Percentiles rank a stretch among this genome's conserved stretches.
Evolutionary conservation across 2,113 vertebrate genomes (phyloP).

Genomic region (Arothron firmamentum): DNA sequence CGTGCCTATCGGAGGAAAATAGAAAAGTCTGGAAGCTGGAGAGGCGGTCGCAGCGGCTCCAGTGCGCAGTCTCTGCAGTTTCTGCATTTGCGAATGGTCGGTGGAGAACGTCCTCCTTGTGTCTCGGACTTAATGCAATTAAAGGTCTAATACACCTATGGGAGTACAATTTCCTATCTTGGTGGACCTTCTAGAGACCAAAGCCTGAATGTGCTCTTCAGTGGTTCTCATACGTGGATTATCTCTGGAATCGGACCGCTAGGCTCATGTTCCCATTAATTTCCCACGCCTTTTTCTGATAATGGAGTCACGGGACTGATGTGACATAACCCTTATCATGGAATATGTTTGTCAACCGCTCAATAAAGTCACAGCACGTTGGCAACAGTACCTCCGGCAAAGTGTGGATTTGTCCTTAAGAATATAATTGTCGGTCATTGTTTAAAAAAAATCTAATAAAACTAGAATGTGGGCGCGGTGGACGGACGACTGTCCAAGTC

Average conservation of each 20-base stretch:
- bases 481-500: no score
- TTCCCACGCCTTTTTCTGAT: constrained; percentile 42
- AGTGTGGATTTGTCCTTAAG: constrained; percentile 41
- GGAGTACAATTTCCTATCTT: constrained; percentile 61
- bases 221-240: constrained; percentile 56
- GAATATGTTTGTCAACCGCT: constrained; percentile 51
- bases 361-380: constrained; percentile 52
- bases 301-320: constrained; percentile 48
- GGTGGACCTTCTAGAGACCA: constrained; percentile 57
- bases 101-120: constrained; percentile 33
- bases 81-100: constrained; percentile 9
- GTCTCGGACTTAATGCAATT: constrained; percentile 40
- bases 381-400: constrained; percentile 36
- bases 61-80: constrained; percentile 17
- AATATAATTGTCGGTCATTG: no score
- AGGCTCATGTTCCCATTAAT: constrained; percentile 43
- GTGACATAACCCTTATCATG: constrained; percentile 31
- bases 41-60: constrained; percentile 8
- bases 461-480: no score
- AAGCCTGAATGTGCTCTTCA: constrained; percentile 50
- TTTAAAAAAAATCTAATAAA: no score
- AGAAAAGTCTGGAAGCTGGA: constrained; percentile 52
- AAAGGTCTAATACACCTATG: constrained; percentile 50
- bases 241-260: constrained; percentile 52
- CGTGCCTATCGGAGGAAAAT: constrained; percentile 45